Conservation (phyloP, 2,113 vertebrate genomes). For the Poeciliopsis prolifica region DNA sequence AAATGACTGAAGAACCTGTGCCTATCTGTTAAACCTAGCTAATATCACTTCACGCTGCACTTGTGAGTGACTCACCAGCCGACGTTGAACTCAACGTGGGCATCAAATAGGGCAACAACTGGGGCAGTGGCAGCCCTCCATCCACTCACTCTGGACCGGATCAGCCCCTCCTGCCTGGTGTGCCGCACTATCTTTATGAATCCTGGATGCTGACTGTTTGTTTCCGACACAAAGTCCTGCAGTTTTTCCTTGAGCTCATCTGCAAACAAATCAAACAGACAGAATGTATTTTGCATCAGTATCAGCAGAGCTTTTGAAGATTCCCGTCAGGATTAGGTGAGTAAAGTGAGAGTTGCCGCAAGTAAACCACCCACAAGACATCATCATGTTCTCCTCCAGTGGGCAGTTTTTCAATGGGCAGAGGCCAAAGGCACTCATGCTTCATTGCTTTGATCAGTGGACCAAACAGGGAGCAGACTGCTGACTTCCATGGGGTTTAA, state of each 20-base stretch:
- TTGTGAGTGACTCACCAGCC: conserved; percentile 88
- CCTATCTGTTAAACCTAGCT: conserved; percentile 24
- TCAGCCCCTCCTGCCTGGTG: conserved; percentile 92
- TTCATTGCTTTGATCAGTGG: conserved; percentile 69
- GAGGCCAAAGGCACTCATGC: conserved; percentile 56
- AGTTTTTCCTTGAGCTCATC: conserved; percentile 95
- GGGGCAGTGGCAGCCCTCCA: conserved; percentile 93
- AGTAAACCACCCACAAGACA: conserved; percentile 57
- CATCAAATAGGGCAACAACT: conserved; percentile 95
- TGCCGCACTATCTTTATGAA: conserved; percentile 96
- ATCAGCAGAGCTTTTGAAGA: conserved; percentile 22
- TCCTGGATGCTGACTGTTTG: conserved; percentile 85
- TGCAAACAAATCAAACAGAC: conserved; percentile 60
- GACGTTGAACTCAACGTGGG: conserved; percentile 94
- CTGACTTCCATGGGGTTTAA: conserved; percentile 50
- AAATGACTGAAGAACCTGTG: conserved; percentile 30
- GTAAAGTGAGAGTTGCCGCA: conserved; percentile 30
- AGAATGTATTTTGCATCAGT: conserved; percentile 8
- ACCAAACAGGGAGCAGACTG: conserved; percentile 60
- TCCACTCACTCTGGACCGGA: conserved; percentile 94
- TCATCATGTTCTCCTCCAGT: conserved; percentile 47
- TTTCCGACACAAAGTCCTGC: conserved; percentile 87
- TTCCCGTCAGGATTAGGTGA: conserved; percentile 24
- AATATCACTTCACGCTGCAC: conserved; percentile 15
- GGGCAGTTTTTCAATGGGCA: conserved; percentile 53